These are phyloP conservation scores for Tragopan temminckii DNA, from an alignment of 2,797 vertebrate species.

Conservation along the genomic window DNA sequence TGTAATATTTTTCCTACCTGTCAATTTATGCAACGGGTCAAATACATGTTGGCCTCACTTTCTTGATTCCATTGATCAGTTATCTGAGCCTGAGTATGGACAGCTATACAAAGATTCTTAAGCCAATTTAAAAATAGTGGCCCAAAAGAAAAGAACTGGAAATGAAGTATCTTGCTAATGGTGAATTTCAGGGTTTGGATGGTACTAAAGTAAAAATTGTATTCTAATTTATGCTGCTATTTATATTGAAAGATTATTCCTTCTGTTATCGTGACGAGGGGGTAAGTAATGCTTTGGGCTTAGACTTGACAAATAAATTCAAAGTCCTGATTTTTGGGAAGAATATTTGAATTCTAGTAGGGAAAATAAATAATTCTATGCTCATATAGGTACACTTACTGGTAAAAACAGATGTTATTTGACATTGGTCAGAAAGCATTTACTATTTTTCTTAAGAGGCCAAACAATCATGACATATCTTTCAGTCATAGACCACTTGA, in stretches of 20 bases:
- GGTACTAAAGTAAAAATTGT: no score
- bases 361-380: background rate
- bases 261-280: background rate
- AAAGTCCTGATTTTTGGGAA: background rate
- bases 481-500: background rate
- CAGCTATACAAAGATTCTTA: no score
- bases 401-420: background rate
- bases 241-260: background rate
- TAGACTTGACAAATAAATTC: background rate
- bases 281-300: slow-evolving; percentile 1
- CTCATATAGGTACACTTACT: background rate
- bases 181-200: no score
- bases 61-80: no score
- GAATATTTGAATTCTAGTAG: background rate
- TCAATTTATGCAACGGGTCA: background rate
- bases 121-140: no score
- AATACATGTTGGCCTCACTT: no score
- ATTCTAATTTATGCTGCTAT: no score
- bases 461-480: background rate
- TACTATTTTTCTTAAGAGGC: background rate
- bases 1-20: slow-evolving; percentile 1
- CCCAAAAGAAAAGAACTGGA: no score
- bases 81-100: no score
- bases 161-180: no score
- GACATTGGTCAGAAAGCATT: background rate